Evolutionary conservation across 2,797 vertebrate species (phyloP), one percentile per base, ranked within the genome.

Genomic region (Anguilla pacifica): DNA sequence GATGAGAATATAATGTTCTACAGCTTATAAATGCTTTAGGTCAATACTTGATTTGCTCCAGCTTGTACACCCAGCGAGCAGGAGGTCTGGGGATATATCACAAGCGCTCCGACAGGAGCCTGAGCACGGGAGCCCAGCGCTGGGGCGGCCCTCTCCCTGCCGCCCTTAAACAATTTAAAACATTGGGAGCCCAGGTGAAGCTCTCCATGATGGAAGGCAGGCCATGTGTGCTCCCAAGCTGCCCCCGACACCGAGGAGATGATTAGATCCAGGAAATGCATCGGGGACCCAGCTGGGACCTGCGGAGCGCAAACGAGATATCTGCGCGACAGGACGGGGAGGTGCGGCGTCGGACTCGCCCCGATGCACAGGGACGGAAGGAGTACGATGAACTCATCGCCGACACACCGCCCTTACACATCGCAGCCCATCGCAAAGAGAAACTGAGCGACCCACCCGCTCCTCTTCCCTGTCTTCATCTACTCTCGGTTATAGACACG

Each of bases 1-100:
- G 97, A 97, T 97, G 97, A 98, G 97, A 97, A 98, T 98, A 97
- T 97, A 97, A 97, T 97, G 97, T 97, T 97, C 96, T 95, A 95
- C 94, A 95, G 96, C 95, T 97, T 96, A 97, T 97, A 97, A 98
- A 97, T 97, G 97, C 97, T 98, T 95, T 96, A 96, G 97, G 98
- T 98, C 97, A 97, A 96, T 96, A 96, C 94, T 97, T 97, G 97
- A 98, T 98, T 98, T 98, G 97, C 97, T 97, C 96, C 95, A 94
- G 95, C 96, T 95, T 97, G 97, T 96, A 96, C 97, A 94, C 95
- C 95, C 96, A 96, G 96, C 96, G 95, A 96, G 96, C 95, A 94
- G 91, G 93, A 95, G 96, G 95, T 96, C 96, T 96, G 95, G 96
- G 97, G 97, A 97, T 97, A 97, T 95, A 98, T 97, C 96, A 97